phyloP scores from a whole-genome alignment of 92 coral and sea anemone genomes.

The Pocillopora grandis region DNA sequence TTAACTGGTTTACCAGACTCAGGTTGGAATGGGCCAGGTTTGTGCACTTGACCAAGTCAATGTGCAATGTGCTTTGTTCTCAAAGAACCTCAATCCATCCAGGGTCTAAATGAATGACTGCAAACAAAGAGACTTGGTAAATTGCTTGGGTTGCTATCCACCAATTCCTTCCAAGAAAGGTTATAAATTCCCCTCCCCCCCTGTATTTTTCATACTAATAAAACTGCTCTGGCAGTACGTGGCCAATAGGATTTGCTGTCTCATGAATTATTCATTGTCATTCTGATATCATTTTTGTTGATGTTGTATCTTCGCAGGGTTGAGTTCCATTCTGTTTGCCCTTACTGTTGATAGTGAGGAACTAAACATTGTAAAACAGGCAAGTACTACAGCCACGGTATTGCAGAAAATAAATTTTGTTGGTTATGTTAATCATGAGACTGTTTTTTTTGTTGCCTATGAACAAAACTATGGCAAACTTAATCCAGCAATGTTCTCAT shows the following conservation, averaged over 20 bases:
- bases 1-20: too few relatives aligned
- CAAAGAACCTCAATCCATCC: too few relatives aligned
- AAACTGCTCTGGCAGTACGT: neutral
- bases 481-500: neutral
- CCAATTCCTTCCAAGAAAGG: neutral
- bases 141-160: too few relatives aligned
- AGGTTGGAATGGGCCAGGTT: too few relatives aligned
- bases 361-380: conserved; percentile 83
- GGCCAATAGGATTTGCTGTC: too few relatives aligned
- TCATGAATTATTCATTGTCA: neutral
- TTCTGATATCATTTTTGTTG: neutral
- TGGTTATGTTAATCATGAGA: neutral
- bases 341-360: conserved; percentile 90
- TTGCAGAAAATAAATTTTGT: neutral
- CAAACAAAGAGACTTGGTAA: neutral
- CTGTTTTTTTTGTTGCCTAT: neutral
- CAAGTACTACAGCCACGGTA: conserved; percentile 12
- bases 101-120: neutral
- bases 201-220: neutral
- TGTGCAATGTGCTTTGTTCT: too few relatives aligned
- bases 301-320: conserved; percentile 42
- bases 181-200: neutral
- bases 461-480: neutral
- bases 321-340: conserved; percentile 94
- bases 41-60: too few relatives aligned